A percentile compares a stretch with the other conserved stretches of the same genome.
Evolutionary conservation across 1,140 invertebrate genomes (phyloP).

Genomic region (Phthorimaea operculella): DNA sequence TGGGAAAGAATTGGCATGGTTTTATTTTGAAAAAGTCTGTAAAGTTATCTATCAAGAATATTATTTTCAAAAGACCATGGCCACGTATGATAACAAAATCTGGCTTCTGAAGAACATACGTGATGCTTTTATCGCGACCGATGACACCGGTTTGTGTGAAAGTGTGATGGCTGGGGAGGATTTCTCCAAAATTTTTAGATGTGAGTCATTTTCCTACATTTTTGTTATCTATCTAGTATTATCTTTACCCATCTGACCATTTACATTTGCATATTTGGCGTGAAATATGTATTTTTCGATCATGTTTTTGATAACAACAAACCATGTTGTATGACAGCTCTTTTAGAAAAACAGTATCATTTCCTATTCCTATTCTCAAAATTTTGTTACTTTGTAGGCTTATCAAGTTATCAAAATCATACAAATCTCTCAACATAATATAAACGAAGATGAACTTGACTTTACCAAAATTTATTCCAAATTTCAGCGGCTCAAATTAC

Average conservation of each 20-base stretch:
- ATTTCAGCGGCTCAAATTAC: not conserved
- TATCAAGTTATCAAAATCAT: no score
- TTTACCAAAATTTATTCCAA: not conserved
- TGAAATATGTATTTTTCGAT: no score
- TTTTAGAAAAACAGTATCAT: no score
- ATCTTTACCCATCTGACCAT: no score
- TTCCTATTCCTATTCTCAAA: no score
- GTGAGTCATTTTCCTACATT: not conserved
- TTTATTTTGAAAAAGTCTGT: not conserved
- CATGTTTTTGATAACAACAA: no score
- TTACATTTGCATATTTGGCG: no score
- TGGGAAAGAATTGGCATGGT: constrained; percentile 3
- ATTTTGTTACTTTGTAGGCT: no score
- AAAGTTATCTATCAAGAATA: not conserved
- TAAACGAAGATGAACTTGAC: no score
- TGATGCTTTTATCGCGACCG: constrained; percentile 95
- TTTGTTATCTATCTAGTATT: no score
- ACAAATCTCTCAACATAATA: no score
- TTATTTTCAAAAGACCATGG: constrained; percentile 73
- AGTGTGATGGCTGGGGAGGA: constrained; percentile 83
- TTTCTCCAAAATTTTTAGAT: constrained; percentile 73
- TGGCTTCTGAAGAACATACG: constrained; percentile 93
- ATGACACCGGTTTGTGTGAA: constrained; percentile 88
- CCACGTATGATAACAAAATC: constrained; percentile 91
- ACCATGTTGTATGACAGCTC: no score